A percentile compares a stretch with the other conserved stretches of the same genome.
Conservation (phyloP, 2,113 vertebrate species). For the Camelus bactrianus region DNA sequence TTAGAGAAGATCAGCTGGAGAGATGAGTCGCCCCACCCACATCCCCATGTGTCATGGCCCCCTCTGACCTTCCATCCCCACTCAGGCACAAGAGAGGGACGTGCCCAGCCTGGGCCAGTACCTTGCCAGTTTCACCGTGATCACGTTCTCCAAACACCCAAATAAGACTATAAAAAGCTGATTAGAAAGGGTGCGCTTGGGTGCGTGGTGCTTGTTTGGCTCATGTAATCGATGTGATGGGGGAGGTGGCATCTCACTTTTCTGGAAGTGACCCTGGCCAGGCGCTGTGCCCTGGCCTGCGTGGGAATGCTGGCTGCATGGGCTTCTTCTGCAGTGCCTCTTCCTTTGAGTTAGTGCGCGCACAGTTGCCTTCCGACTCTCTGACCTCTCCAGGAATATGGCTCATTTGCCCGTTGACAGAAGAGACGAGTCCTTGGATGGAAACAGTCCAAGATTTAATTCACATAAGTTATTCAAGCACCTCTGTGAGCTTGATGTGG, state of each 20-base stretch:
- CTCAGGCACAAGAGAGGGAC: not conserved
- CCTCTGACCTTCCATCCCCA: not conserved
- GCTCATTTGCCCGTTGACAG: not conserved
- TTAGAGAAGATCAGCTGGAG: not conserved
- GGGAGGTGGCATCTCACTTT: not conserved
- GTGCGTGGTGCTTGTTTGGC: not conserved
- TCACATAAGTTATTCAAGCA: not conserved
- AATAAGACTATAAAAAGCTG: not conserved
- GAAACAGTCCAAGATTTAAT: not conserved
- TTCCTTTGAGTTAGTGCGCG: not conserved
- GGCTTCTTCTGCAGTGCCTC: not conserved
- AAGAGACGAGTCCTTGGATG: not conserved
- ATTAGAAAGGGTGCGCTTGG: not conserved
- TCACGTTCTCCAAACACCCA: not conserved
- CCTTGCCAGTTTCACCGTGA: not conserved
- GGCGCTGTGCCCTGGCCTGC: not conserved
- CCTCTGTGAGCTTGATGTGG: not conserved
- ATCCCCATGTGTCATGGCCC: not conserved
- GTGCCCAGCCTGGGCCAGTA: not conserved
- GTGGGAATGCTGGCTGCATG: fast-evolving
- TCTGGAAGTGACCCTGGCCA: not conserved
- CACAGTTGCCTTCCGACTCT: not conserved
- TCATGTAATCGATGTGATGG: not conserved
- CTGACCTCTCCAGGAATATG: not conserved
- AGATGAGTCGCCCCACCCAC: not conserved